Evolutionary conservation across 2,797 vertebrate genomes (phyloP), one percentile per base, ranked within the genome.

Genomic region (Typhlichthys subterraneus): DNA sequence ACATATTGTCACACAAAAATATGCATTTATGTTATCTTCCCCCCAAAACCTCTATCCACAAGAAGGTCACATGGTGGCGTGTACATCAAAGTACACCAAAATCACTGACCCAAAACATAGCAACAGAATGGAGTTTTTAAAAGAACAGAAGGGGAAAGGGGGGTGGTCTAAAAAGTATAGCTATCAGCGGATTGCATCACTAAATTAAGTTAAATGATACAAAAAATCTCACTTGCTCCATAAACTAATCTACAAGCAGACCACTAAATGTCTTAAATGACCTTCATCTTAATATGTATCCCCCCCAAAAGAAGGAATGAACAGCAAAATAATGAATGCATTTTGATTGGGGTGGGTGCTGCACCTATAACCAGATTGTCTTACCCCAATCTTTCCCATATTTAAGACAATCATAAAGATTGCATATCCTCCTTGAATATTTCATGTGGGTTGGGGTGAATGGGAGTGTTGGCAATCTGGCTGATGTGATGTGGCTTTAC

Each of bases 331-430:
- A 10, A 45, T 4, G 2, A 42, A 7, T 9, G 38, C 38, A 42
- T 42, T 42, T 42, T 9, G 38, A 9, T 42, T 42, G 38, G 38
- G 38, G 9, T 42, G 38, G 9, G 2, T 42, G 38, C 38, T 42
- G 38, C 59, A 57, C n/a, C 79, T 82, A 80, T 81, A 87, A 82
- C 73, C 3, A 23, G 86, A 78, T 79, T 73, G 79, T 12, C 65
- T 73, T 69, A 57, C 76, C 66, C 65, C 63, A 54, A 63, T 46
- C 66, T 56, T 61, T 70, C 59, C 81, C 77, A 79, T 78, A 87
- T 84, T 88, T 83, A 77, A 84, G 70, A 87, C 75, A 73, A 63
- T 88, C 85, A 87, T 88, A 84, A 88, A 88, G 87, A 86, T 86
- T 91, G 82, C 75, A 89, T 75, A 70, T 86, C 73, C 68, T 75